These are phyloP conservation scores for Teleogryllus occipitalis DNA, from an alignment of 1,140 invertebrate genomes.

Conservation along the genomic window DNA sequence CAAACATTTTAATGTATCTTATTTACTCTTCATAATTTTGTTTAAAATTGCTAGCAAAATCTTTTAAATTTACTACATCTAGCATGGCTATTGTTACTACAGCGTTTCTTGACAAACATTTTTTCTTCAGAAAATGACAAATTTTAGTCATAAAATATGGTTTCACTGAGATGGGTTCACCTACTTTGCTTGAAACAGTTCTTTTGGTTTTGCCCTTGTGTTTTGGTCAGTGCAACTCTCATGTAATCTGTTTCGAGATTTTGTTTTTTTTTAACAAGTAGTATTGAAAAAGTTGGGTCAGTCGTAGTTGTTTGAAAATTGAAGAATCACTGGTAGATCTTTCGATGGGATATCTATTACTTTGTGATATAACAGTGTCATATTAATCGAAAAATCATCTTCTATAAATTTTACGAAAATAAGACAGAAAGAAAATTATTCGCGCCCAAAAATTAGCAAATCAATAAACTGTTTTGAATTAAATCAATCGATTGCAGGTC, in stretches of 20 bases:
- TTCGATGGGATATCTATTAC: background rate
- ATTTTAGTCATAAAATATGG: background rate
- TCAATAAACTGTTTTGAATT: no score
- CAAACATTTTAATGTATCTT: no score
- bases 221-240: conserved; percentile 6
- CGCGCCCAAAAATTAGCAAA: background rate
- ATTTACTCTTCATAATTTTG: no score
- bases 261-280: background rate
- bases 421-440: no score
- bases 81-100: background rate
- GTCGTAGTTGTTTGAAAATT: no score
- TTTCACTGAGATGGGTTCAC: background rate
- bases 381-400: background rate
- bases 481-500: no score
- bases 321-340: background rate
- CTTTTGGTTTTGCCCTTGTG: background rate
- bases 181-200: conserved; percentile 10
- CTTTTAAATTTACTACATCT: background rate
- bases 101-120: conserved; percentile 9
- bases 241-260: background rate
- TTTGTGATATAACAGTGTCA: background rate
- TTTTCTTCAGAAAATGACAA: conserved; percentile 11
- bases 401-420: background rate
- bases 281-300: background rate
- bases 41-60: no score